Percentiles rank a stretch among this genome's conserved stretches.
Conservation (phyloP, 2,113 vertebrate genomes). For the Poecile atricapillus region DNA sequence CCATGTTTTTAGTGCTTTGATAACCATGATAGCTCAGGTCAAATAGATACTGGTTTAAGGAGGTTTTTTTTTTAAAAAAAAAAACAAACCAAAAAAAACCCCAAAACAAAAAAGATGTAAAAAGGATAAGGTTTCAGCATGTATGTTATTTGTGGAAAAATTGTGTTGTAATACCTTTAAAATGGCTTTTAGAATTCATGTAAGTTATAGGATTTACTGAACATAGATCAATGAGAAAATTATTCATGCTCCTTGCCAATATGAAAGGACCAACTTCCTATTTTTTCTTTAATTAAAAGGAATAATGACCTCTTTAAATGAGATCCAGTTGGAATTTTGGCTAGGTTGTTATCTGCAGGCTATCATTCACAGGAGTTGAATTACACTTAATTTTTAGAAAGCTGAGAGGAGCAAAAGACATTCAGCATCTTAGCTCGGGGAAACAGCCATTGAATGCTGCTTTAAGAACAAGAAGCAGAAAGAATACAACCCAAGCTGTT, state of each 20-base stretch:
- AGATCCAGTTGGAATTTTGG: background rate
- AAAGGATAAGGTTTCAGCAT: background rate
- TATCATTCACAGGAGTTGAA: background rate
- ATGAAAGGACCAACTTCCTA: background rate
- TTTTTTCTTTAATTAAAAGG: background rate
- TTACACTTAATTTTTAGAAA: conserved; percentile 7
- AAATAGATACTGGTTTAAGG: background rate
- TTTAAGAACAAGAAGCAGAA: background rate
- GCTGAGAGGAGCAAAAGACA: background rate
- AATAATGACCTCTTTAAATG: background rate
- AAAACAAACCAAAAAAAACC: no score
- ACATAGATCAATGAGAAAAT: background rate
- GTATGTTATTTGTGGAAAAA: background rate
- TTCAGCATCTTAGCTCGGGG: background rate
- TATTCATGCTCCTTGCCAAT: background rate
- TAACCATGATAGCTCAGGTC: background rate
- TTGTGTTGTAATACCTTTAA: background rate
- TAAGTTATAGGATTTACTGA: background rate
- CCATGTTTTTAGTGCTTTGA: background rate
- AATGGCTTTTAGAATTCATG: background rate
- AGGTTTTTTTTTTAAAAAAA: background rate
- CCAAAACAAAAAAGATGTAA: no score
- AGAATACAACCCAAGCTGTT: background rate
- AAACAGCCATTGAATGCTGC: background rate
- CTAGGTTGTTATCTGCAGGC: background rate